phyloP scores from a whole-genome alignment of 2,113 vertebrate species.

The Istiophorus platypterus region DNA sequence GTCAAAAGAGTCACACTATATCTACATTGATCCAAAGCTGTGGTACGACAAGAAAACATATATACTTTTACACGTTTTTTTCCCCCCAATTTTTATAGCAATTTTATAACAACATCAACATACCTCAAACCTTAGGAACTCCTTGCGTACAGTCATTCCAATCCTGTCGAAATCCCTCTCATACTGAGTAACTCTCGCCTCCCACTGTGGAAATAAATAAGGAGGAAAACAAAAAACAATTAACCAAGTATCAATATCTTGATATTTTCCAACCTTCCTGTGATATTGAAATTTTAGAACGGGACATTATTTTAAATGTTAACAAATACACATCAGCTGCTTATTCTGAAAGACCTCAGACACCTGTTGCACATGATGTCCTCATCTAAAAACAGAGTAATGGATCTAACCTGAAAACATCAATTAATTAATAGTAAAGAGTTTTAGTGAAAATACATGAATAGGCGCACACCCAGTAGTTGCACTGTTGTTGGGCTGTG shows the following conservation, averaged over 20 bases:
- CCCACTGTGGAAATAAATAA: conserved; percentile 87
- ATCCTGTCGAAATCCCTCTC: conserved; percentile 96
- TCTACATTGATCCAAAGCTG: background rate
- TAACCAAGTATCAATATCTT: background rate
- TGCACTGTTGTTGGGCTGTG: no score
- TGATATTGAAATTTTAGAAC: background rate
- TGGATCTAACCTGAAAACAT: background rate
- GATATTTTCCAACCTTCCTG: background rate
- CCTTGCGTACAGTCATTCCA: conserved; percentile 91
- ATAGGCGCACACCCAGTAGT: no score
- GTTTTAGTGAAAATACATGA: no score
- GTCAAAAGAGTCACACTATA: background rate
- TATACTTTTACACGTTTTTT: background rate
- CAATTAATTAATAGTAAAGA: no score
- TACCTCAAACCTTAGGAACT: conserved; percentile 96
- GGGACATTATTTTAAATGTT: background rate
- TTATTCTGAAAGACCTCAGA: background rate
- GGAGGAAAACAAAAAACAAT: background rate
- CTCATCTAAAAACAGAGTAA: background rate
- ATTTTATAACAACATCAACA: background rate
- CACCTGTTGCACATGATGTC: background rate
- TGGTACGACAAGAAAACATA: background rate
- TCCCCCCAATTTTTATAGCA: background rate
- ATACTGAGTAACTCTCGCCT: conserved; percentile 92
- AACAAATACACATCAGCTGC: background rate